phyloP scores from a whole-genome alignment of 2,113 vertebrate genomes.

The Prolemur simus region DNA sequence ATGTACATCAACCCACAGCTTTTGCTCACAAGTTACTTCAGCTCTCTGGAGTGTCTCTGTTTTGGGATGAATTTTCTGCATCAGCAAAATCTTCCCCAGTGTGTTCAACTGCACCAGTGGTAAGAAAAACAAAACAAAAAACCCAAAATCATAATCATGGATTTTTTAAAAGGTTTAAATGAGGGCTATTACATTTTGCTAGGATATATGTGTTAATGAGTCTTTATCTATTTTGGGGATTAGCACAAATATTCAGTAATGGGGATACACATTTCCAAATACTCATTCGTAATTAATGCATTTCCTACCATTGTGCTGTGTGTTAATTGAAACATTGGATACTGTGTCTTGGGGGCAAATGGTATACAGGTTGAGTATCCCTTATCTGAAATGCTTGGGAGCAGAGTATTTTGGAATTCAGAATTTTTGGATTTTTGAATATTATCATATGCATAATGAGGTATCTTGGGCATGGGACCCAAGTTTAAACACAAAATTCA shows the following conservation, averaged over 20 bases:
- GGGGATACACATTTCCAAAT: neutral
- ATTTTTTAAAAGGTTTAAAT: neutral
- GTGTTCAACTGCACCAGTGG: slow-evolving; percentile 90
- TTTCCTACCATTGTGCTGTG: neutral
- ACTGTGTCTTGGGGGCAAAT: neutral
- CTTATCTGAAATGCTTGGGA: neutral
- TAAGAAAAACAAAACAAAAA: slow-evolving; percentile 77
- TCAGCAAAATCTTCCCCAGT: slow-evolving; percentile 90
- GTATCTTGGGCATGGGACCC: neutral
- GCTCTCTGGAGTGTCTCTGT: slow-evolving; percentile 92
- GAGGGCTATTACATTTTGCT: neutral
- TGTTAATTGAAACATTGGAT: neutral
- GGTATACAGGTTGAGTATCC: neutral
- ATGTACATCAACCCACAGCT: slow-evolving; percentile 95
- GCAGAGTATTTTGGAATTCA: no score
- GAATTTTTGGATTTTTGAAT: neutral
- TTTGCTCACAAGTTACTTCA: slow-evolving; percentile 96
- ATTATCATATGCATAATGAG: neutral
- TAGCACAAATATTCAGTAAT: neutral
- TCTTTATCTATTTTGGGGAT: neutral
- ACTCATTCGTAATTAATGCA: neutral
- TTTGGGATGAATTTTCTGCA: slow-evolving; percentile 97
- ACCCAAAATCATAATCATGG: neutral
- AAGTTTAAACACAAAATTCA: neutral
- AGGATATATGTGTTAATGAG: neutral